Evolutionary conservation across 2,113 vertebrate species (phyloP), one percentile per base, ranked within the genome.

Genomic region (Ceuthmochares aereus): DNA sequence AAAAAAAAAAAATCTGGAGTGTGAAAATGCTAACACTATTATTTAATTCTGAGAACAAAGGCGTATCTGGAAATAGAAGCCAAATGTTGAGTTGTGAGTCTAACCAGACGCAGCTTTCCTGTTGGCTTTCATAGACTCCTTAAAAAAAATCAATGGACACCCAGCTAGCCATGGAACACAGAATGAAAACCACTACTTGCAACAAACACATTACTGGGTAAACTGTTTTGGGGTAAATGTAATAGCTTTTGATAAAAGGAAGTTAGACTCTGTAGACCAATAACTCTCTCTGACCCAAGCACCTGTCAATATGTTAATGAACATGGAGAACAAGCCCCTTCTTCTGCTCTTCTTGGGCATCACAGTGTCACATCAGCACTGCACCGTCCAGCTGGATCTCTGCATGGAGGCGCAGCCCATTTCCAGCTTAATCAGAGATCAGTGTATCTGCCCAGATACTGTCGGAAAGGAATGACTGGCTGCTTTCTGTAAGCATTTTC

Each of bases 401-500:
- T 72, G 42, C 0, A 0, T 43, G 90, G 90, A 95, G 86, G 83
- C 14, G 34, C 63, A 56, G 84, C 87, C 81, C n/a, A 3, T 93
- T 93, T 78, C 47, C 86, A 92, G 72, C 49, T 84, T 95, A 96
- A 95, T 95, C 90, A 90, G 52, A 84, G 76, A 45, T 60, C 42
- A 26, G 55, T n/a, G 52, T 52, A 51, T 77, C 93, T 95, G 76
- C 80, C 70, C 75, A 85, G 78, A 64, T 74, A 56, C 70, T 81
- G 92, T 58, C 7, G 7, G 66, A 92, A 89, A 84, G 80, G 76
- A 84, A 90, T 92, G 94, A 95, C 78, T 93, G 77, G 66, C 47
- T 84, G 80, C 89, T 93, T 92, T 96, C 91, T 92, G 76, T 42
- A 81, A 60, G 80, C 89, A 64, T 93, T 96, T 93, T 93, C 93